Percentiles rank a stretch among this genome's conserved stretches.
Conservation (phyloP, 1,140 invertebrate species). For the Brachionus rotundiformis region DNA sequence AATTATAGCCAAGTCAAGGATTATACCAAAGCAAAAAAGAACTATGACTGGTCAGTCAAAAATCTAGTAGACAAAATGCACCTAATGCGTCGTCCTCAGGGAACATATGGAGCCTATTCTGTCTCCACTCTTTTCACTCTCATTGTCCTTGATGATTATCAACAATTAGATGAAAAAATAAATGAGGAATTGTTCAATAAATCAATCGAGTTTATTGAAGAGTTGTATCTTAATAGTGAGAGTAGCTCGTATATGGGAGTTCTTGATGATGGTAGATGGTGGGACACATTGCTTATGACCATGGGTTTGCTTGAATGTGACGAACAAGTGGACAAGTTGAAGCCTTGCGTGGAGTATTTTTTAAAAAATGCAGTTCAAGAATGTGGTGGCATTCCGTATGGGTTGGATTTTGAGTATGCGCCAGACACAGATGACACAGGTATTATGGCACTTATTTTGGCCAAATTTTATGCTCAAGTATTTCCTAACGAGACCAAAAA, state of each 20-base stretch:
- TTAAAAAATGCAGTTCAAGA: conserved; percentile 28
- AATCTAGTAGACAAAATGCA: conserved; percentile 46
- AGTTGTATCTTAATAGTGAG: conserved; percentile 32
- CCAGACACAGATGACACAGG: conserved; percentile 49
- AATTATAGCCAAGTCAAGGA: not conserved
- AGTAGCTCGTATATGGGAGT: conserved; percentile 36
- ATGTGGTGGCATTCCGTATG: conserved; percentile 26
- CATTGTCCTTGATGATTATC: conserved; percentile 32
- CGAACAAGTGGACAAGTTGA: not conserved
- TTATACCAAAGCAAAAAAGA: not conserved
- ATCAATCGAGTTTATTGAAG: conserved; percentile 44
- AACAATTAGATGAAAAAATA: conserved; percentile 36
- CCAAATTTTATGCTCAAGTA: conserved; percentile 8
- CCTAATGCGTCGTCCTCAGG: conserved; percentile 23
- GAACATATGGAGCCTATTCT: conserved; percentile 45
- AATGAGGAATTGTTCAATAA: not conserved
- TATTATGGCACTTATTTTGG: conserved; percentile 29
- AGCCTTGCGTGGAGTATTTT: not conserved
- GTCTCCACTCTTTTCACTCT: conserved; percentile 39
- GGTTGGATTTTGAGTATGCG: conserved; percentile 49
- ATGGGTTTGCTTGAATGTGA: conserved; percentile 29
- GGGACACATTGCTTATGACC: conserved; percentile 36
- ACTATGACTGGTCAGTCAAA: not conserved
- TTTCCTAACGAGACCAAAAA: conserved; percentile 3
- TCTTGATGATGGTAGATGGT: conserved; percentile 46